Percentiles rank a stretch among this genome's conserved stretches.
Conservation (phyloP, 2,113 vertebrate genomes). For the Colinus virginianus region DNA sequence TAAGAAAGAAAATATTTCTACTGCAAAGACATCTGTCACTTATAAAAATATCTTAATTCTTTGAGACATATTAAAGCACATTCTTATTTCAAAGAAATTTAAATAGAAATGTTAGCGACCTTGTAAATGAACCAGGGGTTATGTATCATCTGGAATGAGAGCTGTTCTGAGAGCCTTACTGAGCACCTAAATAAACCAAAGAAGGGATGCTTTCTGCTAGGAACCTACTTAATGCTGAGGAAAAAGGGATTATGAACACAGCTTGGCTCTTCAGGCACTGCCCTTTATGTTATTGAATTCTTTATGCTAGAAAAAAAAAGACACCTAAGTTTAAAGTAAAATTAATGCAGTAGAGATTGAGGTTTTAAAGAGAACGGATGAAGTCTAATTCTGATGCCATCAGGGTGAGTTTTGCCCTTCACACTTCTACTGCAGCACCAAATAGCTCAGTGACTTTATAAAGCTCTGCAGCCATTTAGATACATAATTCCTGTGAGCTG, state of each 20-base stretch:
- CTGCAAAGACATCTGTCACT: conserved; percentile 9
- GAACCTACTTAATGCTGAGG: neutral
- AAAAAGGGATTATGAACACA: neutral
- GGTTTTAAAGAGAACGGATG: neutral
- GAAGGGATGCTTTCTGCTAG: neutral
- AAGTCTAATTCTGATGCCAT: neutral
- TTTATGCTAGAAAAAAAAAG: neutral
- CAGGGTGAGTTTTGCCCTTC: neutral
- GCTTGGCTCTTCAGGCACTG: neutral
- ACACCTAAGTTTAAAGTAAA: neutral
- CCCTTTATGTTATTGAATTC: neutral
- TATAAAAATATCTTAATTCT: neutral
- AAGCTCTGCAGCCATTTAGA: neutral
- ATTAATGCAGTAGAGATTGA: neutral
- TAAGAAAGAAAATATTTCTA: conserved; percentile 24
- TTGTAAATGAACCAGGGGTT: neutral
- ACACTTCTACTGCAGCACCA: neutral
- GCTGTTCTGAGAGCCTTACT: neutral
- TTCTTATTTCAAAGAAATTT: neutral
- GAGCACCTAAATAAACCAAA: neutral
- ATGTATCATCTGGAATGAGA: neutral
- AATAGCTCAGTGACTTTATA: neutral
- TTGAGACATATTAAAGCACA: neutral
- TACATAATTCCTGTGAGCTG: neutral
- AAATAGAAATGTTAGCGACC: neutral